These are phyloP conservation scores for Uropsilus gracilis DNA, from an alignment of 2,113 vertebrate species.

Conservation along the genomic window DNA sequence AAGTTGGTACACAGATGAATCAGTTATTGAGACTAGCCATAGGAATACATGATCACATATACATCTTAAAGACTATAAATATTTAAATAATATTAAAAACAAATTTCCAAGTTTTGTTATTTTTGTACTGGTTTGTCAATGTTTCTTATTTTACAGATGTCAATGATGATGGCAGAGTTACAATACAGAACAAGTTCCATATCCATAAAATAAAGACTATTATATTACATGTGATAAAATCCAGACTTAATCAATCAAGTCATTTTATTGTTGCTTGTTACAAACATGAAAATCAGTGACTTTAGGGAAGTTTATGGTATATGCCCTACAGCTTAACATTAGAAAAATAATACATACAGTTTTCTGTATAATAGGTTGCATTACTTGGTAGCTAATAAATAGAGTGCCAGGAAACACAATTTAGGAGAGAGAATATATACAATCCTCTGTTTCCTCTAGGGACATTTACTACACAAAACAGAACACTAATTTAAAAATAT, in stretches of 20 bases:
- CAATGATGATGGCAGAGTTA: accelerated
- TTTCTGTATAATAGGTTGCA: not conserved
- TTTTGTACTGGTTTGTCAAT: not conserved
- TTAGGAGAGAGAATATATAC: not conserved
- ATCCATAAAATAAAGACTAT: not conserved
- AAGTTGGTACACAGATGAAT: not conserved
- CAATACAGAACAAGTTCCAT: not conserved
- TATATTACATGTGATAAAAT: not conserved
- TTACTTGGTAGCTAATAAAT: not conserved
- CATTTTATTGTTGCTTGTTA: not conserved
- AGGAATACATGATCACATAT: not conserved
- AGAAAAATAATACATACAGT: not conserved
- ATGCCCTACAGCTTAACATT: not conserved
- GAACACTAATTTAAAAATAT: not conserved
- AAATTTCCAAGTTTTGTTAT: not conserved
- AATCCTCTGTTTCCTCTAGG: not conserved
- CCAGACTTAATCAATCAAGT: not conserved
- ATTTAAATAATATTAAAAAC: not conserved
- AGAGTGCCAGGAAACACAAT: not conserved
- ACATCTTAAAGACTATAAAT: not conserved
- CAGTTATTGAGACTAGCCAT: not conserved
- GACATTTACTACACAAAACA: not conserved
- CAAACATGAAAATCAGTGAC: not conserved
- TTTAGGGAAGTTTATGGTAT: not conserved
- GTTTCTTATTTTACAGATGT: not conserved